Percentiles rank a stretch among this genome's conserved stretches.
Conservation (phyloP, 2,888 invertebrate genomes). For the Crocallis elinguaria region DNA sequence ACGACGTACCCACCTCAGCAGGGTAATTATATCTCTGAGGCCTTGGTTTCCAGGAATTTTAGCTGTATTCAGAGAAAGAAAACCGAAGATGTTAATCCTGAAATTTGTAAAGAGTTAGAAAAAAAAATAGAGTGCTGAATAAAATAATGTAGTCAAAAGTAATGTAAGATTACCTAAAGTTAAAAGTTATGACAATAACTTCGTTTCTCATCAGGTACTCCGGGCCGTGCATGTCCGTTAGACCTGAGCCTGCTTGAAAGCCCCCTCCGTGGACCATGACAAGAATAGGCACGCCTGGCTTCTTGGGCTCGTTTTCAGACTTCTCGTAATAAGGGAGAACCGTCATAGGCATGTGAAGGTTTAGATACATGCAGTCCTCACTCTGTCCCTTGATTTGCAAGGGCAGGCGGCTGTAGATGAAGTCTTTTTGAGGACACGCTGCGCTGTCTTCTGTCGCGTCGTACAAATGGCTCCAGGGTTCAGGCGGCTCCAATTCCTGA, state of each 20-base stretch:
- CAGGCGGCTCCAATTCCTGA: constrained; percentile 41
- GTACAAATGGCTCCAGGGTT: constrained; percentile 71
- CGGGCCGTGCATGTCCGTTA: constrained; percentile 42
- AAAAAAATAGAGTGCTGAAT: too few relatives aligned
- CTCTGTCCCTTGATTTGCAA: constrained; percentile 38
- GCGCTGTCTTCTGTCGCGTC: constrained; percentile 82
- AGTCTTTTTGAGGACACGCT: constrained; percentile 82
- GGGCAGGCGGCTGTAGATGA: constrained; percentile 42
- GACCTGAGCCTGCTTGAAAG: constrained; percentile 29
- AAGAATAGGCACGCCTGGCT: constrained; percentile 24
- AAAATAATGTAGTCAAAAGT: too few relatives aligned
- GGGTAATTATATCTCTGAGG: constrained; percentile 44
- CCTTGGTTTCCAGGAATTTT: constrained; percentile 56
- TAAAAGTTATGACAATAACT: constrained; percentile 66
- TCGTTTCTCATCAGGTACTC: constrained; percentile 36
- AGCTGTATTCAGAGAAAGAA: constrained; percentile 48
- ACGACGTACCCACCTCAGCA: constrained; percentile 48
- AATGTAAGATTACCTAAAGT: constrained; percentile 62
- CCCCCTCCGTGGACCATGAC: constrained; percentile 34
- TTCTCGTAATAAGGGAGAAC: constrained; percentile 43
- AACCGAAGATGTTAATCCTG: constrained; percentile 53
- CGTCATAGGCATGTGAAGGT: constrained; percentile 46
- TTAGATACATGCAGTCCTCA: constrained; percentile 52
- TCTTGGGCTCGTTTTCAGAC: too few relatives aligned
- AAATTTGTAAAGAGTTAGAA: too few relatives aligned